These are phyloP conservation scores for Charanyca ferruginea DNA, from an alignment of 2,888 invertebrate species.

Conservation along the genomic window DNA sequence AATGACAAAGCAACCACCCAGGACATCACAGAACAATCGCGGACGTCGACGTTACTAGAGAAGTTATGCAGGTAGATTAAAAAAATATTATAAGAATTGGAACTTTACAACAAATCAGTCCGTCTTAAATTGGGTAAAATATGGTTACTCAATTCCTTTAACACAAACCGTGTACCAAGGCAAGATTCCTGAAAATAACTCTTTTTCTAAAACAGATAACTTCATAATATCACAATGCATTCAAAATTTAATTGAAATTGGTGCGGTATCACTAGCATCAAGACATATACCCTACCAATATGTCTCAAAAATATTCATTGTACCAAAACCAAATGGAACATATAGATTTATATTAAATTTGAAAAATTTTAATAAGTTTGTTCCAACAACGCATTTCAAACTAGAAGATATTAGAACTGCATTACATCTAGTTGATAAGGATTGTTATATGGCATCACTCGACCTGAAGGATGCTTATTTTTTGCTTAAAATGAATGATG, in stretches of 20 bases:
- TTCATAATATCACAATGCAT: not conserved
- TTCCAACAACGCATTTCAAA: not conserved
- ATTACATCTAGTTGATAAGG: not conserved
- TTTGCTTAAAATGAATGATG: not conserved
- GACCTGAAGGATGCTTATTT: constrained; percentile 4
- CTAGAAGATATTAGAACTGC: not conserved
- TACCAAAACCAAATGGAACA: no score
- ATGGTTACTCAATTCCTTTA: no score
- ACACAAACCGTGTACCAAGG: no score
- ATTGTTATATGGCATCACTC: not conserved
- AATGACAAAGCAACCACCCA: no score
- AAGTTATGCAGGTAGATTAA: no score
- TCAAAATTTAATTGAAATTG: not conserved
- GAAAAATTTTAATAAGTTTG: not conserved
- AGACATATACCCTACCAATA: not conserved
- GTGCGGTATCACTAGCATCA: not conserved
- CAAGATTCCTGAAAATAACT: not conserved
- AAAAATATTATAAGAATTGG: no score
- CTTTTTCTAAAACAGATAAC: not conserved
- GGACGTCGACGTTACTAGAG: no score
- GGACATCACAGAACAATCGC: no score
- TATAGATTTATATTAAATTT: not conserved
- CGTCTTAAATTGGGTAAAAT: no score
- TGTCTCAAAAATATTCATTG: not conserved
- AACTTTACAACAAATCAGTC: no score